These are phyloP conservation scores for Lycorma delicatula DNA, from an alignment of 1,140 invertebrate genomes.

Conservation along the genomic window DNA sequence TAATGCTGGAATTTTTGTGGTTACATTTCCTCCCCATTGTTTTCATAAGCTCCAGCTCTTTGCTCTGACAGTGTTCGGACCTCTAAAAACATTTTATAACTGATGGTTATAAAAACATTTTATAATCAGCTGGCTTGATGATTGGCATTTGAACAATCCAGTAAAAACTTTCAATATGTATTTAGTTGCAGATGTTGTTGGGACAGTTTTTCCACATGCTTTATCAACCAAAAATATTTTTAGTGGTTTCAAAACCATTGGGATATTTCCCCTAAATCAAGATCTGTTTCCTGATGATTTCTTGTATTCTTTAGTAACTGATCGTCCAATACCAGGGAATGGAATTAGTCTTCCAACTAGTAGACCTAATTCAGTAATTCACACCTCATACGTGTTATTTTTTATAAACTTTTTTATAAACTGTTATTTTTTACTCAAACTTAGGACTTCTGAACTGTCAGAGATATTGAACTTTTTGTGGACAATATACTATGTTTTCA, in stretches of 20 bases:
- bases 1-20: neutral
- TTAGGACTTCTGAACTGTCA: too few relatives aligned
- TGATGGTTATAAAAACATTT: too few relatives aligned
- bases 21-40: neutral
- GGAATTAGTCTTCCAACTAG: too few relatives aligned
- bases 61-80: neutral
- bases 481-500: too few relatives aligned
- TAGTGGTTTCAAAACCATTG: neutral
- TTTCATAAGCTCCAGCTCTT: conserved; percentile 2
- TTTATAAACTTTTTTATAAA: too few relatives aligned
- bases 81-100: conserved; percentile 11
- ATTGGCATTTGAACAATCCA: conserved; percentile 9
- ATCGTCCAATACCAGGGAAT: too few relatives aligned
- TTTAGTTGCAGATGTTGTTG: conserved; percentile 7
- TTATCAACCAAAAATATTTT: conserved; percentile 8
- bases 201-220: conserved; percentile 11
- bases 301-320: neutral
- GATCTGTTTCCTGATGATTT: neutral
- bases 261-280: neutral
- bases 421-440: too few relatives aligned
- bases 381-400: too few relatives aligned
- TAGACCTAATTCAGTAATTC: too few relatives aligned
- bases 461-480: too few relatives aligned
- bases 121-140: too few relatives aligned
- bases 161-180: conserved; percentile 10